Evolutionary conservation across 2,888 invertebrate genomes (phyloP), one percentile per base, ranked within the genome.

Genomic region (Drosophila cognata): DNA sequence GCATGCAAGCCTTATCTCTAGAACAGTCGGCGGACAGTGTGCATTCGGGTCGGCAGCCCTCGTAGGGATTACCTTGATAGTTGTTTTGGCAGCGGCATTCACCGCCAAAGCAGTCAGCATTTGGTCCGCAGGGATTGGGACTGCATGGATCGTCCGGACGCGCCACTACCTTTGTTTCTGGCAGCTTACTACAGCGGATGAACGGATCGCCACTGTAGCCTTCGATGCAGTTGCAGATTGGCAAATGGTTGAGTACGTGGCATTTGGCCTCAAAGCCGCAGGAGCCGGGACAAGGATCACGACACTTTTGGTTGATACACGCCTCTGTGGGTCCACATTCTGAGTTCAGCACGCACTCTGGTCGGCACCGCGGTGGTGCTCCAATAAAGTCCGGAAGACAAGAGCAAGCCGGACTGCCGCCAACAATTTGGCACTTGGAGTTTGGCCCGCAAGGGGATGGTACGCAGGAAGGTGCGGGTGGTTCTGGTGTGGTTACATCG

Each of bases 371-470:
- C 2, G 97, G 97, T 64, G 96, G 97, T 28, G 95, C 94, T n/a
- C 97, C 97, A 48, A 96, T 95, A 85, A 95, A 97, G 83, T 96
- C 95, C n/a, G 95, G 95, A 57, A 96, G 93, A 91, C 97, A 97
- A 1, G 96, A 96, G 89, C 97, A 97, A 1, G 96, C 96, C 66
- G 96, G 97, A 84, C 94, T 95, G 79, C 95, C 96, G 41, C 95
- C 95, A 75, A 96, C 94, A 74, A 96, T 94, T 91, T 96, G 96
- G 88, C 97, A 97, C 71, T 96, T 95, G 0, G 97, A 96, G 92
- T 97, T 96, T 2, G 97, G 96, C 28, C 97, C 97, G 89, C 97
- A 98, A 0, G 97, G 97, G 29, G 96, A 96, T 57, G 97, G 97
- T 35, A 94, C 94, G 91, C 97, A 97, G 28, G 96, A 96, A 74